Evolutionary conservation across 1,140 invertebrate genomes (phyloP), one percentile per base, ranked within the genome.

Genomic region (Drosophila kohkoa): DNA sequence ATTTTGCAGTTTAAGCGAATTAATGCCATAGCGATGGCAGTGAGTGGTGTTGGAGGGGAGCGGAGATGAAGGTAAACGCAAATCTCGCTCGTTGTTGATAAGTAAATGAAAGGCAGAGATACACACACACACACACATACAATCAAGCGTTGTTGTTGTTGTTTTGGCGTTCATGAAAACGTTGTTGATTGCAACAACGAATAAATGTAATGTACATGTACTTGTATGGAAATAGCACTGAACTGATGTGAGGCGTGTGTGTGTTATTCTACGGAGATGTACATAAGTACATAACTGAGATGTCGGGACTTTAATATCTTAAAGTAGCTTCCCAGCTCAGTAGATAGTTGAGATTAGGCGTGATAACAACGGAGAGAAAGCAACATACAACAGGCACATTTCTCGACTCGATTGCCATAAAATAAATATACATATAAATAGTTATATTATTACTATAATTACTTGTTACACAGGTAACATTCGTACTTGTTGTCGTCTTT

Each of bases 271-370:
- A 25, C 20, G 20, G 20, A 25, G 20, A 25, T 32, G 30, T 7
- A 32, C 30, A 32, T 7, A 32, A 6, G 30, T 71, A 32, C 46
- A 35, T 35, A 66, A 67, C 38, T 46, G 35, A 57, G 35, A 43
- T 46, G 57, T 59, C 20, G 41, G 20, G 41, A 55, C 55, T 52
- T 65, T 65, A 25, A 60, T 71, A 77, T 76, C 74, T 67, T 66
- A 54, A 60, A 58, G 54, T 45, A 16, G n/a, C 43, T 25, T 25
- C 16, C 7, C 54, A 60, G 67, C 75, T 89, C 85, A 88, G 85
- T 88, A 66, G 81, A 85, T 74, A 77, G 52, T 72, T 68, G 85
- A 66, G 81, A 89, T 89, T 89, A 89, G 77, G 25, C 58, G 85
- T 85, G 85, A 88, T 88, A 88, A 70, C 74, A 89, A 67, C 65